Base-by-base conservation (phyloP, 2,888 invertebrate species). In the Ryuthela nishihirai region DNA sequence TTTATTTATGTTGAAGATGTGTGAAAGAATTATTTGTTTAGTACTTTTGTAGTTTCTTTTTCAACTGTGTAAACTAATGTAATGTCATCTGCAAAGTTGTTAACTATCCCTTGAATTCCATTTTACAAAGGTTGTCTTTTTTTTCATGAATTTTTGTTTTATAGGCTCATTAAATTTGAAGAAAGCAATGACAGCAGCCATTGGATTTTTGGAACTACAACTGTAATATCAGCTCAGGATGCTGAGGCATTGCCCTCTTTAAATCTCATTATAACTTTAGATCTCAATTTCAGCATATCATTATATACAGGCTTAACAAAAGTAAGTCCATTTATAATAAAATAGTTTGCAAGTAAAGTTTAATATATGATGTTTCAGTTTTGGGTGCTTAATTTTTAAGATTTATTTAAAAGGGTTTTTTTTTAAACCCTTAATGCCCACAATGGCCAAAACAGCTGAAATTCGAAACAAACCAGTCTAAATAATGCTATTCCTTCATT, bases 231-330 rank as follows among this genome's bases (percentile, higher is more conserved):
- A 48, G 93, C 90, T 0, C 88, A 85, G 69, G 93, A 94, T 79
- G 93, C 91, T 1, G 83, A 86, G 15, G 82, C 83, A 35, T 75
- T 93, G 65, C 82, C 85, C 25, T 85, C 79, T 68, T 77, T 90
- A 70, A 84, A 87, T 70, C 86, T 93, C 85, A 82, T 92, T 49
- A 85, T 89, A 0, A 80, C 89, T 38, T 79, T 94, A 39, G 92
- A 93, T 74, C 81, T 85, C 32, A 81, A 81, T 58, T 87, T 88
- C 15, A 84, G 83, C 67, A 81, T 94, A 23, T 81, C 85, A 32
- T 76, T 95, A 49, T 93, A 93, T 73, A 89, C 90, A 0, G 94
- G 94, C 4, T 80, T 83, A 12, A 82, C 80, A 52, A 80, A 85
- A 67, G 85, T 94, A 42, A 49, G 66, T 36, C 44, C n/a, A n/a